Percentiles rank a stretch among this genome's conserved stretches.
These are phyloP conservation scores for Hyaena hyaena DNA, from an alignment of 2,113 vertebrate genomes.

Conservation along the genomic window DNA sequence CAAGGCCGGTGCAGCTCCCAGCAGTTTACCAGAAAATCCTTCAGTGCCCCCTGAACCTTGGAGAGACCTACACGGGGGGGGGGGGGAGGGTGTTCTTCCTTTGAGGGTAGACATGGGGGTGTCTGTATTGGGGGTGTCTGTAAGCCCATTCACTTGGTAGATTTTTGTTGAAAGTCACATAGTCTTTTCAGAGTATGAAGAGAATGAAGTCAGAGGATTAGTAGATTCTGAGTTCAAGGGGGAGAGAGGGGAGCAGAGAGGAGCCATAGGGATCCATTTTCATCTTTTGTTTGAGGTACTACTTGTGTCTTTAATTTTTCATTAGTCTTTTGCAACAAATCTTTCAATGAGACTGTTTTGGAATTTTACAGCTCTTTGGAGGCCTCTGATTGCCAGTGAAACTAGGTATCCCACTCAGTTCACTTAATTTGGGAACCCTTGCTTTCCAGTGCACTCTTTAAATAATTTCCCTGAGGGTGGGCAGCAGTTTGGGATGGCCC, in stretches of 20 bases:
- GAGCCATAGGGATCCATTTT: background rate
- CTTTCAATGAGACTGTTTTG: background rate
- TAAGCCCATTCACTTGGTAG: background rate
- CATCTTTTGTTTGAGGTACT: background rate
- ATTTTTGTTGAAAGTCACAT: background rate
- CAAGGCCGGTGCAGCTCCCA: no score
- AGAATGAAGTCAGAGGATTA: background rate
- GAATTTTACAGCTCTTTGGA: background rate
- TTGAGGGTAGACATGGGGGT: background rate
- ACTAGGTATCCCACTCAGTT: background rate
- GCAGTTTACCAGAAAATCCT: background rate
- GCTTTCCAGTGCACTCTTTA: background rate
- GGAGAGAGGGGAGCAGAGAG: background rate
- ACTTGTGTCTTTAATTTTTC: background rate
- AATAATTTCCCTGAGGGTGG: background rate
- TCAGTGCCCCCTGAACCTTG: background rate
- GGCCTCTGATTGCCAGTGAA: background rate
- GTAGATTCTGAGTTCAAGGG: background rate
- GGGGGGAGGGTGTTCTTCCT: background rate
- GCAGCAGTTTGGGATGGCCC: background rate
- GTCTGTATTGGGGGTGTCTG: background rate
- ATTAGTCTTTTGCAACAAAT: background rate
- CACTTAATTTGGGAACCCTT: background rate
- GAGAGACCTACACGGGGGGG: background rate
- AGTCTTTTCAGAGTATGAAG: background rate